A percentile compares a stretch with the other conserved stretches of the same genome.
Evolutionary conservation across 2,797 vertebrate genomes (phyloP).

Genomic region (Nannoperca australis): DNA sequence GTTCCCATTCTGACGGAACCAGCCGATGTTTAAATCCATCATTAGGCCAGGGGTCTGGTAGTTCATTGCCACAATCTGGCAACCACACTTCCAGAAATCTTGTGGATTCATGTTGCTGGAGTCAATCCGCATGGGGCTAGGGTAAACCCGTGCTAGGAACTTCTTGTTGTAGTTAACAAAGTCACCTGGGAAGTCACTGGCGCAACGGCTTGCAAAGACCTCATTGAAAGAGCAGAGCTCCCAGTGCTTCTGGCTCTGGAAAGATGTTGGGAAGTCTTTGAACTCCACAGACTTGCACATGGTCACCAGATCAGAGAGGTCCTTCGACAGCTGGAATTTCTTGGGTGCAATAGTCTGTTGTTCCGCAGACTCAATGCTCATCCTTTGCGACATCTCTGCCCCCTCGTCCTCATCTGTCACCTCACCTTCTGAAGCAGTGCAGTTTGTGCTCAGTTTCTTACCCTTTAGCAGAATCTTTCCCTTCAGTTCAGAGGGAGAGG

Average conservation of each 20-base stretch:
- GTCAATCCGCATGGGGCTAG: constrained; percentile 98
- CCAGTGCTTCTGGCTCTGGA: constrained; percentile 97
- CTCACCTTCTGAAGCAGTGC: constrained; percentile 92
- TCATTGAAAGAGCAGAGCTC: constrained; percentile 98
- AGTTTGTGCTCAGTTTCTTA: constrained; percentile 92
- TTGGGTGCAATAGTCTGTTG: constrained; percentile 87
- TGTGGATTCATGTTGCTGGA: constrained; percentile 99
- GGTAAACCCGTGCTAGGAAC: constrained; percentile 94
- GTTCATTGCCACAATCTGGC: constrained; percentile 99
- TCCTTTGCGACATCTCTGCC: constrained; percentile 95
- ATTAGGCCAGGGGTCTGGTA: constrained; percentile 98
- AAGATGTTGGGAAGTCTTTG: constrained; percentile 94
- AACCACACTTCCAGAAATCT: constrained; percentile 99
- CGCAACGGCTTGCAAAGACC: constrained; percentile 93
- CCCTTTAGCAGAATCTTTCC: constrained; percentile 95
- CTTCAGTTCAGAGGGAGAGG: constrained; percentile 91
- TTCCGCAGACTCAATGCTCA: constrained; percentile 90
- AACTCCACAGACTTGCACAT: constrained; percentile 97
- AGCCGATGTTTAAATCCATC: constrained; percentile 99
- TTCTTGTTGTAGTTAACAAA: constrained; percentile 99
- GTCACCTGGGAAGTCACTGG: constrained; percentile 94
- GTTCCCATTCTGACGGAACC: constrained; percentile 98
- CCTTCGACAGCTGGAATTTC: constrained; percentile 95
- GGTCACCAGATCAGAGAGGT: constrained; percentile 95
- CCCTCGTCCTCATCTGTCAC: constrained; percentile 98